Base-by-base conservation (phyloP, 2,113 vertebrate species). In the Poeciliopsis prolifica region DNA sequence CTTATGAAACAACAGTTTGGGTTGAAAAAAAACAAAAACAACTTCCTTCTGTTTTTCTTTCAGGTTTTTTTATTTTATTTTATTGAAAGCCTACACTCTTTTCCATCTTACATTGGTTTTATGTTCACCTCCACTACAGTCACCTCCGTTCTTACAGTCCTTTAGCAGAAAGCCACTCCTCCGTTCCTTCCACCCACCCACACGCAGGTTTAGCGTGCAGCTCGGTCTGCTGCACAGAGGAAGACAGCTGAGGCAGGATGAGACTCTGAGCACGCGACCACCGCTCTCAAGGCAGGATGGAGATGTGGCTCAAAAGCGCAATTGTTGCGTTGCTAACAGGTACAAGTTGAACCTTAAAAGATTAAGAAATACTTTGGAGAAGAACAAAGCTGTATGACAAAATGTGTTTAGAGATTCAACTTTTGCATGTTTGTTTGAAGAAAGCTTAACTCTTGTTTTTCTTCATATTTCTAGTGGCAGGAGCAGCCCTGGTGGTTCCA, bases 271-370 rank as follows among this genome's bases (percentile, higher is more conserved):
- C 72, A 77, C 60, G 71, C 60, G 71, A 80, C 65, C 67, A 69
- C 68, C 29, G 67, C n/a, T 72, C 19, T 62, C 28, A 69, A 30
- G 5, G 74, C 22, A 80, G 22, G 5, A 89, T 87, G 84, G 58
- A 85, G 79, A 83, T 85, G 79, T 80, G 42, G 40, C 70, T 72
- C 70, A 82, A 40, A 5, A 19, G 5, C 4, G 60, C 24, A 0
- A 80, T 67, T 31, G 65, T 85, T 51, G 3, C 88, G 65, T 28
- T 91, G 0, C 77, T 93, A 0, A 75, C 80, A 86, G 91, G 93
- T 94, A 80, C 81, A 87, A 69, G 22, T 48, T 73, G 4, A 65
- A 51, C 31, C 61, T 61, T 5, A 69, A 54, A 22, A 60, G 10
- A 42, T 24, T 1, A 28, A 42, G 58, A 26, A 42, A 42, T 3